Evolutionary conservation across 1,140 invertebrate species (phyloP), one percentile per base, ranked within the genome.

Genomic region (Andrena cerasifolii): DNA sequence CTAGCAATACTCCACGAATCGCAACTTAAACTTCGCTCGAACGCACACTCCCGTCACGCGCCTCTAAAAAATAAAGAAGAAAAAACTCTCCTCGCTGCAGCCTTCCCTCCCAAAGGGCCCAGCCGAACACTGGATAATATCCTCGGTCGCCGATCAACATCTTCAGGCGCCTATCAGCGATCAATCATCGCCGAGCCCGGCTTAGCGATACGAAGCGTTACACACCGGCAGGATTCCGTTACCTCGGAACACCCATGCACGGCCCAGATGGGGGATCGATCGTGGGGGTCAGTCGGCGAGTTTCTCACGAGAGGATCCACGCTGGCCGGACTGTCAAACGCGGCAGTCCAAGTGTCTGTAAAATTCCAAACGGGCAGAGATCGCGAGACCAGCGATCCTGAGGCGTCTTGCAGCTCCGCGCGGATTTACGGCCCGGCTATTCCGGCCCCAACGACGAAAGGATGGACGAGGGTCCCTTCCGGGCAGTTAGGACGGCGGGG

Each of bases 201-300:
- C 10, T 12, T 26, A 12, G n/a, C 2, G 47, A n/a, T n/a, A 31
- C 53, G 40, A 67, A 75, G 68, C 58, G 58, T 76, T 76, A 68
- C 63, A 68, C 63, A 68, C 63, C 40, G 51, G 10, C 40, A 18
- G 18, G 21, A 76, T 76, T 76, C 73, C 73, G 73, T 75, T 75
- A 75, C 26, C 62, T 67, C 40, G 72, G 49, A 67, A 76, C 73
- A 76, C 63, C 73, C 26, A 31, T 67, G 28, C 63, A 45, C 72
- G 62, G 36, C 31, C 18, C 1, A 1, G 4, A 36, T 6, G 3
- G 1, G 28, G 16, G 1, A 3, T 18, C 33, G n/a, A 14, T 18
- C 18, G 18, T n/a, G 45, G 10, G 58, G 58, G 33, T 65, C 70
- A 28, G 28, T 36, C 28, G 66, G 51, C 10, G 40, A 36, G 73